phyloP scores from a whole-genome alignment of 1,140 invertebrate genomes.

The Plutomurus gul region DNA sequence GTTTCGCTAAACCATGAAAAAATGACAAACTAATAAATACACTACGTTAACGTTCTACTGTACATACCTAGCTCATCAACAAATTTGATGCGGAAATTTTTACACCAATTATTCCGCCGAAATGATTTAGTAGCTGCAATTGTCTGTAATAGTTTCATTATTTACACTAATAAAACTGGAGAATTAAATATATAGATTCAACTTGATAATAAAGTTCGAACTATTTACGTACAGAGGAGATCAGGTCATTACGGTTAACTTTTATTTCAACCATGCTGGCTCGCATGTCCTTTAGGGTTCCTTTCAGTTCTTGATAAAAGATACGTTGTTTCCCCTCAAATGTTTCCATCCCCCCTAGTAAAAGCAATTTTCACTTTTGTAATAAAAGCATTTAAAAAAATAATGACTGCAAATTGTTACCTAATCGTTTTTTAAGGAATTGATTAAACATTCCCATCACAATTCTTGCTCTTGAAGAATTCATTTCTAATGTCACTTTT shows the following conservation, averaged over 20 bases:
- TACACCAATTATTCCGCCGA: constrained; percentile 84
- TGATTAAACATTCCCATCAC: constrained; percentile 46
- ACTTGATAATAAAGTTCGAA: neutral
- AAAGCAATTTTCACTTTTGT: neutral
- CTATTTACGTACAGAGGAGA: constrained; percentile 31
- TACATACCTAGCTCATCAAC: constrained; percentile 68
- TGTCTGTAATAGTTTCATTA: constrained; percentile 47
- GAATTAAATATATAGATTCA: too few relatives aligned
- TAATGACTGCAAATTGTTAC: too few relatives aligned
- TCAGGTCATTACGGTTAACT: constrained; percentile 31
- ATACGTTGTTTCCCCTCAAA: constrained; percentile 95
- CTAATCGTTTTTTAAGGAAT: constrained; percentile 46
- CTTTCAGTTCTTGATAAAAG: constrained; percentile 86
- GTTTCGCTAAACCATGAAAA: too few relatives aligned
- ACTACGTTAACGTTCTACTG: too few relatives aligned
- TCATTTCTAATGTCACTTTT: constrained; percentile 44
- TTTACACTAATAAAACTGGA: too few relatives aligned
- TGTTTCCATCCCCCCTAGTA: constrained; percentile 82
- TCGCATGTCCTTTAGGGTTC: constrained; percentile 75
- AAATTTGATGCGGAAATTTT: constrained; percentile 89
- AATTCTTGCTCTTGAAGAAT: constrained; percentile 29
- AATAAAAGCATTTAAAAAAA: too few relatives aligned
- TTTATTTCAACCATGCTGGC: constrained; percentile 73
- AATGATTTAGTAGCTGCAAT: constrained; percentile 81
- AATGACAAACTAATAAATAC: too few relatives aligned